Evolutionary conservation across 2,888 invertebrate genomes (phyloP).

Genomic region (Tachystola acroxantha): DNA sequence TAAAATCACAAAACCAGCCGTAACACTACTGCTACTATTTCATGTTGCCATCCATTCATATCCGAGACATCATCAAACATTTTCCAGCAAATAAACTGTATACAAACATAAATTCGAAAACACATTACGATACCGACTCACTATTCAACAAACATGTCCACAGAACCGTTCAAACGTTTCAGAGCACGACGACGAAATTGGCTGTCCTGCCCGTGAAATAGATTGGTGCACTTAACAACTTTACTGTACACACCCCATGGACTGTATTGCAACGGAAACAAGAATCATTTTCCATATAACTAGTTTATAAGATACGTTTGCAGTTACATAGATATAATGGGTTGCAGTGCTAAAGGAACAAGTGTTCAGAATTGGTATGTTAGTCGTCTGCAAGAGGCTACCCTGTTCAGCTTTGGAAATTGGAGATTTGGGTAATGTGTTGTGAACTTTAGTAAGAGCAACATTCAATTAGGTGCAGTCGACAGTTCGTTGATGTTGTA

Average conservation of each 20-base stretch:
- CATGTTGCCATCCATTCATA: too few species aligned
- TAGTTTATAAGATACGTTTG: not conserved
- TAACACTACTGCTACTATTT: too few species aligned
- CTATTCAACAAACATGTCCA: conserved; percentile 20
- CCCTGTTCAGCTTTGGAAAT: conserved; percentile 1
- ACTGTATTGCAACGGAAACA: conserved; percentile 6
- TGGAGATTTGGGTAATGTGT: not conserved
- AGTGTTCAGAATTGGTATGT: conserved; percentile 19
- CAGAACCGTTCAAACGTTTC: conserved; percentile 27
- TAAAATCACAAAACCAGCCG: too few species aligned
- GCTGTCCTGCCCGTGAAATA: conserved; percentile 49
- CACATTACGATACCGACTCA: conserved; percentile 8
- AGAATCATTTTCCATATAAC: conserved; percentile 20
- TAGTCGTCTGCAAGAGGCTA: conserved; percentile 9
- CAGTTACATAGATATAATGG: conserved; percentile 33
- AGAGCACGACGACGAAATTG: conserved; percentile 47
- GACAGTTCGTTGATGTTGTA: too few species aligned
- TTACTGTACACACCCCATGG: conserved; percentile 8
- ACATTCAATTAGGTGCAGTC: too few species aligned
- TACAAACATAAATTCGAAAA: conserved; percentile 4
- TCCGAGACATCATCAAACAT: too few species aligned
- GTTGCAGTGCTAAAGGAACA: conserved; percentile 17
- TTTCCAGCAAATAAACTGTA: not conserved
- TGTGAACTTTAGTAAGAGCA: too few species aligned
- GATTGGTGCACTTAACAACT: conserved; percentile 38